These are phyloP conservation scores for Periophthalmus modestus DNA, from an alignment of 2,113 vertebrate species.

Conservation along the genomic window DNA sequence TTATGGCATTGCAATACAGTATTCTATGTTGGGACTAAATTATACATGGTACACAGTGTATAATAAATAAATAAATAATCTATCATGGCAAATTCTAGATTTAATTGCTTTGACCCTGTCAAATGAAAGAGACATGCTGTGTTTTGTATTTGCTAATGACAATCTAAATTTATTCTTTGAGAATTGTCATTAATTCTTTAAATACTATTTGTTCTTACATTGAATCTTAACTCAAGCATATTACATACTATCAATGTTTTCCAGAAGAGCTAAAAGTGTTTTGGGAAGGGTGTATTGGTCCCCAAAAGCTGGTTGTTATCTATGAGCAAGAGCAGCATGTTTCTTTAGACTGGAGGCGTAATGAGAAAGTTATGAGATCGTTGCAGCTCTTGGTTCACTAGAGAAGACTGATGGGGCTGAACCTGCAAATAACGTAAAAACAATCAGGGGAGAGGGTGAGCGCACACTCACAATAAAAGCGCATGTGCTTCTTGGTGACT, in stretches of 20 bases:
- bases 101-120: too few species aligned
- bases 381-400: conserved; percentile 10
- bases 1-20: too few species aligned
- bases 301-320: conserved; percentile 58
- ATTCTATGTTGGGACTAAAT: too few species aligned
- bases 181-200: too few species aligned
- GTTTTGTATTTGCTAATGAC: too few species aligned
- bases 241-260: conserved; percentile 43
- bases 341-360: conserved; percentile 62
- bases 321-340: conserved; percentile 32
- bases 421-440: conserved; percentile 75
- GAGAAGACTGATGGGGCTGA: conserved; percentile 71
- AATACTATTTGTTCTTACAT: too few species aligned
- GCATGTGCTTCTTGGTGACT: conserved; percentile 59
- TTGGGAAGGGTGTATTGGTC: conserved; percentile 40
- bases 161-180: too few species aligned
- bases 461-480: conserved; percentile 40
- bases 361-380: conserved; percentile 79
- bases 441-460: conserved; percentile 43
- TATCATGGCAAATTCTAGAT: too few species aligned
- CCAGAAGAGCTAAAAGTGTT: conserved; percentile 32
- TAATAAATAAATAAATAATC: too few species aligned
- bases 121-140: too few species aligned
- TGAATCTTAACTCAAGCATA: too few species aligned
- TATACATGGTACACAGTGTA: too few species aligned